Evolutionary conservation across 2,888 invertebrate species (phyloP), one percentile per base, ranked within the genome.

Genomic region (Clusia tigrina): DNA sequence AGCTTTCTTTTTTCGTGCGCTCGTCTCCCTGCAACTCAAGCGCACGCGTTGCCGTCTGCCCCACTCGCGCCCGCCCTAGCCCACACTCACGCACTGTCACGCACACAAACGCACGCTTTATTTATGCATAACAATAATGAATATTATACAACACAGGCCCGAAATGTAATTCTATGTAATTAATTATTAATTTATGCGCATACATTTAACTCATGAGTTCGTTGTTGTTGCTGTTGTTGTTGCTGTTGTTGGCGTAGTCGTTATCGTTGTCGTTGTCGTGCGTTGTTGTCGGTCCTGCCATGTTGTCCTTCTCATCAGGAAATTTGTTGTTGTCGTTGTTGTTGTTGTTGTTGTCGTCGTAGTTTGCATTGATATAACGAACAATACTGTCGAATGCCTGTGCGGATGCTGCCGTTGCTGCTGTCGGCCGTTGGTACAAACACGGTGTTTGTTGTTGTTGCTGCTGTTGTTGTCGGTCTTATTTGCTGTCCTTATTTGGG

Each of bases 91-190:
- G 32, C 32, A 32, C 6, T 32, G 6, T 12, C 6, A 32, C 32
- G 62, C 57, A 62, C 26, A 38, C 54, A 59, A 32, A 63, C 25
- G 48, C 60, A 62, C 71, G 71, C 75, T 75, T 78, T 78, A 78
- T 78, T 79, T 80, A 79, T 79, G 78, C 80, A 80, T 79, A 79
- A 80, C 80, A 80, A 79, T 80, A 79, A 79, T 79, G 79, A 79
- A 79, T 80, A 80, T 79, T 79, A 78, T 78, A 79, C 76, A 77
- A 77, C 76, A n/a, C n/a, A 78, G 77, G 74, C 74, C 75, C 77
- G 71, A 79, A 79, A 79, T 79, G 80, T 79, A 78, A 78, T 79
- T 79, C 79, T 79, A 74, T 80, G 78, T 79, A 79, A 79, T 79
- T 79, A 79, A 79, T 79, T 79, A 79, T 79, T 79, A 79, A 79